phyloP scores from a whole-genome alignment of 2,888 invertebrate species.

The Epinotia demarniana region DNA sequence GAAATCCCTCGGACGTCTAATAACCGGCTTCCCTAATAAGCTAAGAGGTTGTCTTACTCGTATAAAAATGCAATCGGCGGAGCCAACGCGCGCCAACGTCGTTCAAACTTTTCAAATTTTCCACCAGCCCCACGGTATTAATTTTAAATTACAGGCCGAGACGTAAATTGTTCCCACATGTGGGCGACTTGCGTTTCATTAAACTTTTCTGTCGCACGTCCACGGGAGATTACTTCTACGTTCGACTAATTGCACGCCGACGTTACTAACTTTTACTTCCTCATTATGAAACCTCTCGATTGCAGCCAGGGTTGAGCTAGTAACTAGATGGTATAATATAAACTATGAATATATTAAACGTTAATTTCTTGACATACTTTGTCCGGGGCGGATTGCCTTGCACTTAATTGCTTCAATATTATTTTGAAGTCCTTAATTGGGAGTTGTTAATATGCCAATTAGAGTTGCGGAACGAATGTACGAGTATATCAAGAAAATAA shows the following conservation, averaged over 20 bases:
- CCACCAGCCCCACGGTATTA: constrained; percentile 75
- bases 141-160: constrained; percentile 78
- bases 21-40: constrained; percentile 81
- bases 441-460: constrained; percentile 54
- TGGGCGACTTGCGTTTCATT: constrained; percentile 68
- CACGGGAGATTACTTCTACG: constrained; percentile 35
- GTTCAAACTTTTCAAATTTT: constrained; percentile 84
- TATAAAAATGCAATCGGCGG: constrained; percentile 81
- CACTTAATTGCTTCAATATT: constrained; percentile 69
- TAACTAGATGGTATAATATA: constrained; percentile 26
- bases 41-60: constrained; percentile 80
- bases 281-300: constrained; percentile 19
- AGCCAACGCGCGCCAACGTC: constrained; percentile 71
- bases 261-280: constrained; percentile 25
- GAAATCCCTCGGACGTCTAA: constrained; percentile 75
- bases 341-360: constrained; percentile 81
- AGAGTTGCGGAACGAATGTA: constrained; percentile 50
- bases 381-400: constrained; percentile 77
- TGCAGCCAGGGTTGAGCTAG: not conserved
- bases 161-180: constrained; percentile 74
- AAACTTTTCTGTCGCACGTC: constrained; percentile 58
- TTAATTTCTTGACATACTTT: constrained; percentile 82
- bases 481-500: constrained; percentile 55
- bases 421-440: constrained; percentile 58
- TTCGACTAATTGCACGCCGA: constrained; percentile 35